Evolutionary conservation across 2,113 vertebrate genomes (phyloP).

Genomic region (Pedionomus torquatus): DNA sequence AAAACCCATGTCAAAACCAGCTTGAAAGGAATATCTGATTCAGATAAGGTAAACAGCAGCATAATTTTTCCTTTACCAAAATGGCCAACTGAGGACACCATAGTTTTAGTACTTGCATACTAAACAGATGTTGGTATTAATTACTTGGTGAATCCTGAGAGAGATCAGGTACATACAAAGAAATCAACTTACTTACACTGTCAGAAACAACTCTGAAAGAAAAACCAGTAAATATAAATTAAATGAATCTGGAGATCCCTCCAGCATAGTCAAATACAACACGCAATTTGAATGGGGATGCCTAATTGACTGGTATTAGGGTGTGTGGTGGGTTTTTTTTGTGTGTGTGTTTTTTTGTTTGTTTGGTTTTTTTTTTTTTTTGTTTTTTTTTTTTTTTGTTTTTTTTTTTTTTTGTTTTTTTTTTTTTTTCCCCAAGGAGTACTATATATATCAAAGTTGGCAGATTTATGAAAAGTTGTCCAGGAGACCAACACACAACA

Average conservation of each 20-base stretch:
- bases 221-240: background rate
- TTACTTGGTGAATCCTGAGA: slow-evolving; percentile 19
- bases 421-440: background rate
- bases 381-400: no score
- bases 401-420: background rate
- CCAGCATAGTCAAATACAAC: background rate
- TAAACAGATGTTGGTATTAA: slow-evolving; percentile 41
- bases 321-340: no score
- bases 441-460: background rate
- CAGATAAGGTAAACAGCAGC: background rate
- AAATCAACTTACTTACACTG: background rate
- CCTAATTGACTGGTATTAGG: background rate
- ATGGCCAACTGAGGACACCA: background rate
- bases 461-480: background rate
- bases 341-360: no score
- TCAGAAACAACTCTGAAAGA: slow-evolving; percentile 2
- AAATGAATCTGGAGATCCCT: background rate
- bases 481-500: background rate
- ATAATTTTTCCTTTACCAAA: background rate
- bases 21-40: background rate
- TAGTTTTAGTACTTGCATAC: background rate
- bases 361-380: no score
- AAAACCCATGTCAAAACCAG: background rate
- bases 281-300: background rate
- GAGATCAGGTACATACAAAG: background rate